Base-by-base conservation (phyloP, 2,888 invertebrate genomes). In the Germaria angustata region DNA sequence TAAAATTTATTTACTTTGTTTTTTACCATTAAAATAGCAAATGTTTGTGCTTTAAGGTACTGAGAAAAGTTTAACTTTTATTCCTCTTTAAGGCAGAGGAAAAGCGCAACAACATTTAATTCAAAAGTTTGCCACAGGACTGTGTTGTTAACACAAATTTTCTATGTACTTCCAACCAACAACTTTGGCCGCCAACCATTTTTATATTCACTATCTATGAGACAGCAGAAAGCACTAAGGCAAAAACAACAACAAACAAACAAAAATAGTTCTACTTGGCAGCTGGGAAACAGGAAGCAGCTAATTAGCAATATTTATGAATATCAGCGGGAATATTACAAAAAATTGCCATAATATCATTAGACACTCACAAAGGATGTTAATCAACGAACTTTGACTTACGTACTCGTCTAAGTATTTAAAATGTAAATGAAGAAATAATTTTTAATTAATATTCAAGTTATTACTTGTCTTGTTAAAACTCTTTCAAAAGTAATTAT, bases 401-500 rank as follows among this genome's bases (percentile, higher is more conserved):
- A 36, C n/a, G 3, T 17, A 2, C 6, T 46, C n/a, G 6, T 13
- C 22, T 15, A 41, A 51, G 7, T 51, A 28, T 2, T 24, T 13
- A 61, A 53, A 69, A 63, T 71, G 63, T 44, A 59, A 75, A 76
- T 80, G 53, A 36, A 36, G 44, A 11, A 65, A 76, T 81, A 76
- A 71, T 76, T 81, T 81, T 71, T 76, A 71, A 76, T 76, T 81
- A 81, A 76, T 71, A 80, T 80, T 69, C 73, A 73, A 55, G 63
- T 75, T 36, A 68, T 80, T 75, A 66, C 51, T 66, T 39, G 57
- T 39, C 32, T 55, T 34, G 4, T 53, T 75, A 34, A 65, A 65
- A 71, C 36, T 51, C 17, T 28, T 24, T 13, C 49, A 51, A 57
- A 65, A 53, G 5, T 55, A 73, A 69, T 69, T 65, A 75, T 57